Conservation (phyloP, 2,888 invertebrate species). For the Acleris emargana region DNA sequence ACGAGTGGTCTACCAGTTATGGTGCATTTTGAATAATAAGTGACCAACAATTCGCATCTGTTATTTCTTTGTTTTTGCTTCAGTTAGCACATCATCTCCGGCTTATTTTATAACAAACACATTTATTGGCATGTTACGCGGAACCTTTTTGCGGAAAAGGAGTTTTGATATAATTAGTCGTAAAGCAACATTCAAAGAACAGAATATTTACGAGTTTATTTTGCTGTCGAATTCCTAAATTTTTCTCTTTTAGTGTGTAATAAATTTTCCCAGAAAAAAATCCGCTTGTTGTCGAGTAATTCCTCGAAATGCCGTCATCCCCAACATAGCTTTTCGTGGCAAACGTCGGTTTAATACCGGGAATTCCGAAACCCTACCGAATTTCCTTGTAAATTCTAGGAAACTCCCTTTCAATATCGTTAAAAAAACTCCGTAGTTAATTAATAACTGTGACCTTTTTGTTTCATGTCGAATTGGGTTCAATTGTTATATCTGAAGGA, state of each 20-base stretch:
- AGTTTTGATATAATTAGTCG: not conserved
- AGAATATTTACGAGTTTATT: not conserved
- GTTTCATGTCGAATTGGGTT: slow-evolving; percentile 1
- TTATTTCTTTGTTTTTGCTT: too few species aligned
- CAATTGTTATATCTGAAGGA: not conserved
- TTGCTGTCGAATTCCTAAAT: not conserved
- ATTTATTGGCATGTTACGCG: too few species aligned
- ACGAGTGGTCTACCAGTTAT: not conserved
- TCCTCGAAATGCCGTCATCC: slow-evolving; percentile 16
- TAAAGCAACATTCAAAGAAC: not conserved
- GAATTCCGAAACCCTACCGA: not conserved
- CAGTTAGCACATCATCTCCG: too few species aligned
- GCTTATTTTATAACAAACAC: too few species aligned
- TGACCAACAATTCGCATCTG: too few species aligned
- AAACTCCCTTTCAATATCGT: not conserved
- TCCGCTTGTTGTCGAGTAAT: not conserved
- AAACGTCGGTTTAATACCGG: not conserved
- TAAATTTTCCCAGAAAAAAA: slow-evolving; percentile 12
- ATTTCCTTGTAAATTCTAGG: not conserved
- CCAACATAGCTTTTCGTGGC: not conserved
- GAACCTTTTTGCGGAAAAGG: too few species aligned
- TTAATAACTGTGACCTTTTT: slow-evolving; percentile 1
- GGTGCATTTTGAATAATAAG: too few species aligned
- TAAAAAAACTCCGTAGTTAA: slow-evolving; percentile 6
- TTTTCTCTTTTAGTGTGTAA: not conserved